Base-by-base conservation (phyloP, 2,797 vertebrate species). In the Xerus rutilus region DNA sequence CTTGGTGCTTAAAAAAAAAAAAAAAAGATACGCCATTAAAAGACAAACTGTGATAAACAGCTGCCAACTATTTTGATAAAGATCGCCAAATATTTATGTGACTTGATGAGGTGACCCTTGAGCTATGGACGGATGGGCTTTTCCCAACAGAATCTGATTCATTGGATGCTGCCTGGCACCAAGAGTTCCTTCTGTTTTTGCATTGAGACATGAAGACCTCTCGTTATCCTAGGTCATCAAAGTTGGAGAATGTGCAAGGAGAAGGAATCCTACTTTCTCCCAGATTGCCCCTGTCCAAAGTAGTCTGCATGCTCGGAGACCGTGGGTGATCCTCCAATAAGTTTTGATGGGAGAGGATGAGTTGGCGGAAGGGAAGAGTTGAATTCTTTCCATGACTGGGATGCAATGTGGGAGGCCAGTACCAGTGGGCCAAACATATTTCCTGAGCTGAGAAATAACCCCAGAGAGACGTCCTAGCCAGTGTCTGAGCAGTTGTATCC, bases 401-500 rank as follows among this genome's bases (percentile, higher is more conserved):
- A 11, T 49, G 49, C 14, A 13, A 49, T 13, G 49, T 49, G 49
- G 49, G 47, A 11, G 49, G 49, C 11, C 49, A 12, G 49, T 11
- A 49, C 14, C 49, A 13, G 49, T 49, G 2, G 49, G 49, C 3
- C 11, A 23, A 25, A 57, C 8, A 3, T 62, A 23, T 69, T 23
- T 32, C 62, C 39, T 54, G 18, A 69, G 25, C n/a, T 57, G 64
- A 69, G 11, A n/a, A n/a, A n/a, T n/a, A n/a, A n/a, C 43, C n/a
- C 14, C 45, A 17, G 20, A 23, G 64, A 57, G 47, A 14, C 30
- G 10, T 12, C 0, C 1, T 2, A 28, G 47, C 1, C 1, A 15
- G 15, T 14, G 49, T 30, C n/a, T 30, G 20, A 11, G 12, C 10
- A 1, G 2, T 21, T 23, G 11, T 32, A 30, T 23, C 18, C 12